phyloP scores from a whole-genome alignment of 2,888 invertebrate species.

The Helobdella robusta region DNA sequence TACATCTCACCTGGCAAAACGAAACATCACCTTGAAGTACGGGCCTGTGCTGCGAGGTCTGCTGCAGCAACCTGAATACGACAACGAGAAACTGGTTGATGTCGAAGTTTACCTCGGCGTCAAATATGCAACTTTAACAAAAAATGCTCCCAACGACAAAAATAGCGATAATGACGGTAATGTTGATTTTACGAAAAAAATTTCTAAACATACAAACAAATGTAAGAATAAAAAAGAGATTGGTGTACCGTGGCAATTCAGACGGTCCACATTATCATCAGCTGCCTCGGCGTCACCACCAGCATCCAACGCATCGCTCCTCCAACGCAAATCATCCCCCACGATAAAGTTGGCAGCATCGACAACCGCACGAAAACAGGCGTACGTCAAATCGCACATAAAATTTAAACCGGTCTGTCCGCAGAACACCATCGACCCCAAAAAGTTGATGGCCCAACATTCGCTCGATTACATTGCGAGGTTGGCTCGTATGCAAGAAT shows the following conservation, averaged over 20 bases:
- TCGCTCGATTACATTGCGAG: background rate
- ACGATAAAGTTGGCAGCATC: background rate
- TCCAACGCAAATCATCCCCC: background rate
- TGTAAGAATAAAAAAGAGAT: background rate
- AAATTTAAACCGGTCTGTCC: slow-evolving; percentile 24
- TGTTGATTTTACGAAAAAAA: too few relatives aligned
- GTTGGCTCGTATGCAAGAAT: background rate
- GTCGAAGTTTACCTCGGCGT: slow-evolving; percentile 22
- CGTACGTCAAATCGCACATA: background rate
- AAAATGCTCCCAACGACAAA: background rate
- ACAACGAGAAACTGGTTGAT: background rate
- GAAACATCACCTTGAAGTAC: slow-evolving; percentile 2
- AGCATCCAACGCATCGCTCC: background rate
- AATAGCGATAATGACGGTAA: background rate
- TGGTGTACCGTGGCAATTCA: background rate
- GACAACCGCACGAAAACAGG: too few relatives aligned
- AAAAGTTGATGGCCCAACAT: background rate
- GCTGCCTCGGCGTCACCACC: background rate
- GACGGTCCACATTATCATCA: background rate
- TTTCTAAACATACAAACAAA: too few relatives aligned
- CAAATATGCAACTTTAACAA: slow-evolving; percentile 10
- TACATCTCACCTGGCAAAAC: slow-evolving; percentile 11
- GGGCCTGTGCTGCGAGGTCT: slow-evolving; percentile 16
- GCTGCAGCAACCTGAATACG: background rate
- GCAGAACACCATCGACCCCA: slow-evolving; percentile 5